These are phyloP conservation scores for Apamea monoglypha DNA, from an alignment of 2,888 invertebrate species.

Conservation along the genomic window DNA sequence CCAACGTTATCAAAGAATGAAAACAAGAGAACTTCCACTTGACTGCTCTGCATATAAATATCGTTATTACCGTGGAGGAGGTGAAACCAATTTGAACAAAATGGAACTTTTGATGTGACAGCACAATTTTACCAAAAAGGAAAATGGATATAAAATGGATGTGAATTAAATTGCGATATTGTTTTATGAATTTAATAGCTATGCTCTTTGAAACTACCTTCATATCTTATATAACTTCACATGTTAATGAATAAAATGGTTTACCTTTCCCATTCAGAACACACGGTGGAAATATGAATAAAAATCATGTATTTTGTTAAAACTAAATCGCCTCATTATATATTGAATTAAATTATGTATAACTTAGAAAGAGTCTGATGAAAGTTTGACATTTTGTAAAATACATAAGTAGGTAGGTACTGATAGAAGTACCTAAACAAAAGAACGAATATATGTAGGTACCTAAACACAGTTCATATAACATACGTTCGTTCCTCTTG, in stretches of 20 bases:
- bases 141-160: not conserved
- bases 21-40: not conserved
- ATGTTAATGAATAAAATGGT: not conserved
- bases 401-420: not conserved
- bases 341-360: not conserved
- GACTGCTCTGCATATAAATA: not conserved
- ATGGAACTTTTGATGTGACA: not conserved
- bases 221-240: not conserved
- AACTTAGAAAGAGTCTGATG: not conserved
- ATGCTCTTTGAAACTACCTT: not conserved
- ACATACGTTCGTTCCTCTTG: not conserved
- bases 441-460: not conserved
- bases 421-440: not conserved
- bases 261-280: not conserved
- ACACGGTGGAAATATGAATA: not conserved
- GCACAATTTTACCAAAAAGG: not conserved
- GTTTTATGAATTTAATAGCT: not conserved
- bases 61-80: not conserved
- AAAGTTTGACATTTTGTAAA: no score
- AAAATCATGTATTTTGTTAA: not conserved
- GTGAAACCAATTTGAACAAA: conserved; percentile 7
- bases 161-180: not conserved
- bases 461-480: not conserved
- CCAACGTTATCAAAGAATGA: not conserved
- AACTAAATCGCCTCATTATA: not conserved